Evolutionary conservation across 2,888 invertebrate species (phyloP), one percentile per base, ranked within the genome.

Genomic region (Serrognathus titanus): DNA sequence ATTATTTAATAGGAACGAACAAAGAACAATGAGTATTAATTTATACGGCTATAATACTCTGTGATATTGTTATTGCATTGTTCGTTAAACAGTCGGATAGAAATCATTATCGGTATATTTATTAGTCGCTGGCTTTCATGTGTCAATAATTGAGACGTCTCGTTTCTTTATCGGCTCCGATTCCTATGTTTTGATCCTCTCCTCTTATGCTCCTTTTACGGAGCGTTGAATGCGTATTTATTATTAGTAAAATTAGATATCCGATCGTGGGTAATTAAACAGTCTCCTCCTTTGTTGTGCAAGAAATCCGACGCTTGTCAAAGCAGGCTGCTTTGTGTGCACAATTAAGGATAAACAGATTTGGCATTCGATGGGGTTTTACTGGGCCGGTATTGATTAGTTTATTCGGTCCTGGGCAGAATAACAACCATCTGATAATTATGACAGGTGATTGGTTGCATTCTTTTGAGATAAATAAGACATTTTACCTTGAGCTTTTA

Each of bases 21-120:
- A 43, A 43, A 43, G 43, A 43, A 43, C 43, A 43, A 43, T 43
- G 43, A 43, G 43, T 43, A 43, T 43, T 43, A 43, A 43, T 43
- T 43, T 43, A 43, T 43, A n/a, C 20, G 43, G 43, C 43, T 20
- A 43, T 43, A 43, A 43, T 43, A 43, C 43, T 16, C 43, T 11
- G 43, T 11, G 20, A 43, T 43, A 43, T 43, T 43, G 43, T 43
- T 43, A 43, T 43, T 43, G 43, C 20, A 43, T 43, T 43, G 43
- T 43, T 43, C 43, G 43, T 43, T 43, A 43, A 43, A 43, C 20
- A 43, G 43, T 43, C 43, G 43, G 43, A 43, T 43, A 43, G 43
- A 20, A 43, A 43, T 43, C 43, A 43, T 20, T 43, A 43, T 43
- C 43, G 13, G 43, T 13, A 43, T 43, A 43, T 43, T 43, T 43